Percentiles rank a stretch among this genome's conserved stretches.
Evolutionary conservation across 2,888 invertebrate species (phyloP).

Genomic region (Unio pictorum): DNA sequence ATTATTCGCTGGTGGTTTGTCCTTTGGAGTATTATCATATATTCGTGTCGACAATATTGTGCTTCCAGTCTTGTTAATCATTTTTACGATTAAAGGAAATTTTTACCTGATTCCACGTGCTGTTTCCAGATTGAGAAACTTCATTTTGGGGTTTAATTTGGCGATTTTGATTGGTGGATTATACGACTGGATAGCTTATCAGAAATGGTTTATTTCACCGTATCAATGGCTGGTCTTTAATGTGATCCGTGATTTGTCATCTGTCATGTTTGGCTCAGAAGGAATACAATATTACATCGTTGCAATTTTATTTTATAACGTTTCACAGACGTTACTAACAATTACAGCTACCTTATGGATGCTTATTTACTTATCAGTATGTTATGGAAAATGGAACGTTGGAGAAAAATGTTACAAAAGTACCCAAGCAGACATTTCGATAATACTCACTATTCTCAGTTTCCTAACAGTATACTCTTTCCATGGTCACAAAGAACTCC

Average conservation of each 20-base stretch:
- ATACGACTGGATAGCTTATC: constrained; percentile 42
- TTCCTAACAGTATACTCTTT: constrained; percentile 40
- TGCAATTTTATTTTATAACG: constrained; percentile 6
- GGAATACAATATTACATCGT: background rate
- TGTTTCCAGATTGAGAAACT: no score
- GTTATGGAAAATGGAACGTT: no score
- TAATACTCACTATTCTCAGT: constrained; percentile 10
- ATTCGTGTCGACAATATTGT: constrained; percentile 34
- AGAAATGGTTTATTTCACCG: constrained; percentile 39
- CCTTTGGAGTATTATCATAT: constrained; percentile 30
- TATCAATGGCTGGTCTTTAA: constrained; percentile 52
- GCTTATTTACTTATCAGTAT: constrained; percentile 1
- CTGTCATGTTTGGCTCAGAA: constrained; percentile 30
- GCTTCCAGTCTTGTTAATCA: constrained; percentile 14
- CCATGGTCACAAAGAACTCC: constrained; percentile 49
- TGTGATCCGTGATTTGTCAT: constrained; percentile 27
- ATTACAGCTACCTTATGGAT: background rate
- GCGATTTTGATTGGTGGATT: constrained; percentile 31
- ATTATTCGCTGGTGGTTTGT: constrained; percentile 11
- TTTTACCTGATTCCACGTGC: no score
- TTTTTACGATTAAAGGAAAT: no score
- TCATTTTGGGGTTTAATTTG: constrained; percentile 12
- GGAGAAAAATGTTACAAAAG: no score
- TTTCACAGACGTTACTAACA: constrained; percentile 4
- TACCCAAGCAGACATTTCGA: background rate